phyloP scores from a whole-genome alignment of 2,888 invertebrate genomes.

The Oscheius sp. region DNA sequence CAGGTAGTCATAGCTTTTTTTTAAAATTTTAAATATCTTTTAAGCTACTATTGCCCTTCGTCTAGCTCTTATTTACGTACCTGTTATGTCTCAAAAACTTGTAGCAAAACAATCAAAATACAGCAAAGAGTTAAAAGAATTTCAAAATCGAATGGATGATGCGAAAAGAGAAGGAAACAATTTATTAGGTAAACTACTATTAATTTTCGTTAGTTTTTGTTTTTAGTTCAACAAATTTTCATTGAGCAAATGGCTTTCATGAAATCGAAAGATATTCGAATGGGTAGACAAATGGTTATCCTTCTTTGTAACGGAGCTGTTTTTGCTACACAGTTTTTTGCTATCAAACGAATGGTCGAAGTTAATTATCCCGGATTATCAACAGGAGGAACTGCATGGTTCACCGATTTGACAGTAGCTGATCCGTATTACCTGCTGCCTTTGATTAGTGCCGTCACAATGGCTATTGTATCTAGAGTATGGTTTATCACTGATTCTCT shows the following conservation, averaged over 20 bases:
- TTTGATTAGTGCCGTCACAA: slow-evolving; percentile 83
- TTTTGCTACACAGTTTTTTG: slow-evolving; percentile 90
- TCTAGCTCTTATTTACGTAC: slow-evolving; percentile 83
- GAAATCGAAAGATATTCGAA: slow-evolving; percentile 55
- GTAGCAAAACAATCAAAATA: slow-evolving; percentile 83
- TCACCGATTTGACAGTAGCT: slow-evolving; percentile 86
- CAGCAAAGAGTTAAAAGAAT: slow-evolving; percentile 83
- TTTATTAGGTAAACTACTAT: slow-evolving; percentile 44
- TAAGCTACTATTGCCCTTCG: slow-evolving; percentile 83
- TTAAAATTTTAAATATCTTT: slow-evolving; percentile 45
- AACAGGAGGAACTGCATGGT: slow-evolving; percentile 90
- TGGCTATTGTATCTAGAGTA: slow-evolving; percentile 83
- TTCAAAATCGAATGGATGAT: slow-evolving; percentile 86
- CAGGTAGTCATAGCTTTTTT: too few relatives aligned
- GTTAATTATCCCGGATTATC: slow-evolving; percentile 87
- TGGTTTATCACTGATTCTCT: slow-evolving; percentile 4
- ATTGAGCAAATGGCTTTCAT: slow-evolving; percentile 64
- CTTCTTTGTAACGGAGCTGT: slow-evolving; percentile 78
- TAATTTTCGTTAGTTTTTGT: not conserved
- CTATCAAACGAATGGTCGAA: slow-evolving; percentile 81
- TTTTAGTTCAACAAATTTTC: slow-evolving; percentile 58
- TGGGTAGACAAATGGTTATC: slow-evolving; percentile 60
- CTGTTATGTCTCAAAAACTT: slow-evolving; percentile 80
- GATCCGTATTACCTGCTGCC: slow-evolving; percentile 91
- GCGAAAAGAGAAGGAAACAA: slow-evolving; percentile 76